A percentile compares a stretch with the other conserved stretches of the same genome.
These are phyloP conservation scores for Meganola albula DNA, from an alignment of 2,888 invertebrate genomes.

Conservation along the genomic window DNA sequence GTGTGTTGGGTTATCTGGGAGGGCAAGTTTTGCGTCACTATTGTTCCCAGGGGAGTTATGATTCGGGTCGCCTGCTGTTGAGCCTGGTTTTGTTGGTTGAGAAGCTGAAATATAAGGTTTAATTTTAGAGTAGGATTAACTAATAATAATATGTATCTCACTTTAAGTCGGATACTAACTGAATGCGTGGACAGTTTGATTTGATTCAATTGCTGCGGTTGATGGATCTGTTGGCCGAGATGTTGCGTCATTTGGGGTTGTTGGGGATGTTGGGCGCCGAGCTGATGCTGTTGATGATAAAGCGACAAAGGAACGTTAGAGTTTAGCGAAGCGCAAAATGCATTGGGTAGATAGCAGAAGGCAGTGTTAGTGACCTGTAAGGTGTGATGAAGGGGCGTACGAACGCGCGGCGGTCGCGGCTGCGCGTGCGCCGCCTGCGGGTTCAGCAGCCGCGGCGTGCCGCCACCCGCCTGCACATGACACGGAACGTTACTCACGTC, in stretches of 20 bases:
- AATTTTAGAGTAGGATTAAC: too few relatives aligned
- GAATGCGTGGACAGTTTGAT: slow-evolving; percentile 58
- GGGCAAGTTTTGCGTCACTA: slow-evolving; percentile 54
- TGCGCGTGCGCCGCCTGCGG: slow-evolving; percentile 50
- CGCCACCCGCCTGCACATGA: slow-evolving; percentile 6
- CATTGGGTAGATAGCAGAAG: too few relatives aligned
- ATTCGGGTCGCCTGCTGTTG: slow-evolving; percentile 44
- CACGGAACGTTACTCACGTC: not conserved
- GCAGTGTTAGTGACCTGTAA: slow-evolving; percentile 35
- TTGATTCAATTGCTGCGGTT: slow-evolving; percentile 45
- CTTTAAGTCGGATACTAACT: slow-evolving; percentile 42
- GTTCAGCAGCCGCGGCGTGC: slow-evolving; percentile 51
- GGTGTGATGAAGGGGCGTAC: slow-evolving; percentile 41
- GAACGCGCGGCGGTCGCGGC: slow-evolving; percentile 47
- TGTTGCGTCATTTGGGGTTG: slow-evolving; percentile 56
- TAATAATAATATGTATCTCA: too few relatives aligned
- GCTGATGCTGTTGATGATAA: not conserved
- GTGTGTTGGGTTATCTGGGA: slow-evolving; percentile 46
- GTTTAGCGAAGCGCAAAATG: too few relatives aligned
- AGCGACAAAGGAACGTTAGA: too few relatives aligned
- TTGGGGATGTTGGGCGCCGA: slow-evolving; percentile 25
- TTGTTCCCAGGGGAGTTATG: slow-evolving; percentile 65
- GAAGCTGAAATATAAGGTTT: too few relatives aligned
- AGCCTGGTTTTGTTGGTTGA: slow-evolving; percentile 40
- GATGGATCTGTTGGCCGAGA: slow-evolving; percentile 48